Percentiles rank a stretch among this genome's conserved stretches.
Conservation (phyloP, 2,113 vertebrate species). For the Axis porcinus region DNA sequence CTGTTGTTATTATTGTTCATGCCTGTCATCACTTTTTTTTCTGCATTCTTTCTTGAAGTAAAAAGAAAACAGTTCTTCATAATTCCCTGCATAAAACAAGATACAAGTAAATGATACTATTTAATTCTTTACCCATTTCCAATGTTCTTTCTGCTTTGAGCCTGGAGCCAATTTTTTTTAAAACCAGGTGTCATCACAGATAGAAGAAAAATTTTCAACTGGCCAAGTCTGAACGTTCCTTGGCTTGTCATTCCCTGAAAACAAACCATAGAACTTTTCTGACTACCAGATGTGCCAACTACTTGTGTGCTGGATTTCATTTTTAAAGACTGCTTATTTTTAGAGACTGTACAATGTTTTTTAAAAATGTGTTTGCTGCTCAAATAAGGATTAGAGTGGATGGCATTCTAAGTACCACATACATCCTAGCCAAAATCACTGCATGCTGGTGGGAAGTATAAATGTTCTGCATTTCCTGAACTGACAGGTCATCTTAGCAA, state of each 20-base stretch:
- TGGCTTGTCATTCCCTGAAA: slow-evolving; percentile 63
- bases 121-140: slow-evolving; percentile 47
- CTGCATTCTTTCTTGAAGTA: background rate
- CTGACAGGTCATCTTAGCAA: background rate
- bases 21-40: background rate
- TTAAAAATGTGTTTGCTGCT: slow-evolving; percentile 60
- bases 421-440: background rate
- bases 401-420: background rate
- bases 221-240: slow-evolving; percentile 62
- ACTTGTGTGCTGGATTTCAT: slow-evolving; percentile 48
- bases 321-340: slow-evolving; percentile 70
- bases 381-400: slow-evolving; percentile 20
- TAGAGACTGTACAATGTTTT: slow-evolving; percentile 54
- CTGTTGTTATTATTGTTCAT: background rate
- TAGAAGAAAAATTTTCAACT: slow-evolving; percentile 53
- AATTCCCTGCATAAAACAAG: background rate
- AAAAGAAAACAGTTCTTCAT: background rate
- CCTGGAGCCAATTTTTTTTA: slow-evolving; percentile 55
- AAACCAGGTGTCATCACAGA: slow-evolving; percentile 68
- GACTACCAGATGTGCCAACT: slow-evolving; percentile 68
- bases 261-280: slow-evolving; percentile 58
- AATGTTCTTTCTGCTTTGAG: slow-evolving; percentile 56
- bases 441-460: background rate
- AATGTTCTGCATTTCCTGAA: background rate
- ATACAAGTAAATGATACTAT: slow-evolving; percentile 17